Evolutionary conservation across 2,888 invertebrate species (phyloP), one percentile per base, ranked within the genome.

Genomic region (Phaedon cochleariae): DNA sequence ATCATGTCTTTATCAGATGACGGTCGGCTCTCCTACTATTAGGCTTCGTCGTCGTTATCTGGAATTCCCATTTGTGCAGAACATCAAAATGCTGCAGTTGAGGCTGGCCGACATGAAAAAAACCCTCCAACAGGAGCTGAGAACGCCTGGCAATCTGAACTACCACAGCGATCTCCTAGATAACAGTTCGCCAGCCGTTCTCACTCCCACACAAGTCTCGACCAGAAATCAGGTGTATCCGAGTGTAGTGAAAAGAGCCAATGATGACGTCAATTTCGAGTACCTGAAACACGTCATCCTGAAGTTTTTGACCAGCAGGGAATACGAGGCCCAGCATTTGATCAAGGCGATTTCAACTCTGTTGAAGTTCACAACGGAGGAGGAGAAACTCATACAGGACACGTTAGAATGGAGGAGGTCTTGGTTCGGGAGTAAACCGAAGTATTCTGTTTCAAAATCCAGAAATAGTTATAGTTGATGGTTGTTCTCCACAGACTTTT

Each of bases 201-300:
- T 90, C 58, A 88, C 87, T 69, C 89, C 90, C 70, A 87, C 89
- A 84, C 85, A 85, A 73, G 84, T 83, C 6, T 84, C 85, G 61
- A 85, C 85, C 1, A 82, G 84, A 72, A 80, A 81, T 76, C n/a
- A n/a, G n/a, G n/a, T n/a, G n/a, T 81, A 84, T 70, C 83, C 82
- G 49, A 78, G 79, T 54, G 80, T 74, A 48, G 83, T 80, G 58
- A 74, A 74, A 53, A 78, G 81, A 59, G 83, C 83, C 69, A 86
- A 86, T 74, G 88, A 90, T 66, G 92, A 93, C 77, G 89, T 93
- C 53, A 94, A 92, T 84, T 92, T 93, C 79, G 89, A 90, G 81
- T 97, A 97, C 82, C 86, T 97, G 64, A 96, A 96, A 80, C 96
- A 97, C 85, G 97, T 97, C 70, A 90, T 97, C 68, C 91, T 97